Percentiles rank a stretch among this genome's conserved stretches.
phyloP scores from a whole-genome alignment of 2,888 invertebrate genomes.

The Mythimna impura region DNA sequence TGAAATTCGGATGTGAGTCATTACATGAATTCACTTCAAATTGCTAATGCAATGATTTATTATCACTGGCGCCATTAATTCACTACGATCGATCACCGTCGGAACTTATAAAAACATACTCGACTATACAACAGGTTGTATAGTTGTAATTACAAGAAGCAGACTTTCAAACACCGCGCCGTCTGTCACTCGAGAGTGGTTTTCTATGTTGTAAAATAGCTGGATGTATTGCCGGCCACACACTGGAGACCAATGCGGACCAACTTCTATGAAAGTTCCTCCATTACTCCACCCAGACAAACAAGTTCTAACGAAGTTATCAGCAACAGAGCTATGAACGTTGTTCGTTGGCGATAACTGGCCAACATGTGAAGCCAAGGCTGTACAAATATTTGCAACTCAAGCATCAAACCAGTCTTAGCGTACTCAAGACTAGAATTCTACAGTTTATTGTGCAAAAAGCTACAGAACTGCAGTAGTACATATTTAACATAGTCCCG shows the following conservation, averaged over 20 bases:
- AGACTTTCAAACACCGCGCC: constrained; percentile 70
- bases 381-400: constrained; percentile 61
- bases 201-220: constrained; percentile 76
- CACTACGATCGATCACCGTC: constrained; percentile 32
- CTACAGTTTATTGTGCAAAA: constrained; percentile 51
- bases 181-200: constrained; percentile 73
- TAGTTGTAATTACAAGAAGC: constrained; percentile 62
- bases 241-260: constrained; percentile 14
- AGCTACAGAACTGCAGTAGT: constrained; percentile 17
- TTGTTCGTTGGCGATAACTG: constrained; percentile 18
- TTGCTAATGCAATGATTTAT: constrained; percentile 43
- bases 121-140: constrained; percentile 42
- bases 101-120: constrained; percentile 56
- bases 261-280: constrained; percentile 36
- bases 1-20: constrained; percentile 48
- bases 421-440: constrained; percentile 58
- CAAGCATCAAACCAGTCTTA: constrained; percentile 69
- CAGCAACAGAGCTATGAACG: constrained; percentile 25
- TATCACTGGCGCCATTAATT: constrained; percentile 38
- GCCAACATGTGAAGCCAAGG: constrained; percentile 21
- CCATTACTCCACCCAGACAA: constrained; percentile 33
- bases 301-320: constrained; percentile 13
- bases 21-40: constrained; percentile 33
- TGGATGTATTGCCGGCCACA: constrained; percentile 44
- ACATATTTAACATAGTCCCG: constrained; percentile 24